Conservation (phyloP, 2,888 invertebrate species). For the Ophion costatus region DNA sequence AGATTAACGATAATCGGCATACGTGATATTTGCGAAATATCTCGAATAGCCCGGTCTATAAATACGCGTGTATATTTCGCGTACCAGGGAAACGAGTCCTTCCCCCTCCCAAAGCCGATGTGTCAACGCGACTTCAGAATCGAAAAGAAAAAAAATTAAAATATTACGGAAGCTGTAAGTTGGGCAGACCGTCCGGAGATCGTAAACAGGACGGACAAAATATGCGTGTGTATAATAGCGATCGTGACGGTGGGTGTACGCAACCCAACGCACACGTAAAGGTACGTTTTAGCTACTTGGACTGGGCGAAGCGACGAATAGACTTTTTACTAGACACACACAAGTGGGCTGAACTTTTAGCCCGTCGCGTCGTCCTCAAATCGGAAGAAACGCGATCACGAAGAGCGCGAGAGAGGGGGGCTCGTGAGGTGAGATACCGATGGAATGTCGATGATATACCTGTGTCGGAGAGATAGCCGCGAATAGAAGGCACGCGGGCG, state of each 20-base stretch:
- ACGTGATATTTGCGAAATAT: conserved; percentile 13
- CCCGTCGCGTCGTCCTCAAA: conserved; percentile 33
- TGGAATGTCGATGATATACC: conserved; percentile 56
- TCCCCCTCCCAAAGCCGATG: neutral
- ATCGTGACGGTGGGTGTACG: conserved; percentile 31
- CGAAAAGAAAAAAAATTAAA: neutral
- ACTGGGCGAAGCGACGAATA: conserved; percentile 12
- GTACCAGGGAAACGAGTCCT: neutral
- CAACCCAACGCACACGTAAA: conserved; percentile 6
- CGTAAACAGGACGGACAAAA: neutral
- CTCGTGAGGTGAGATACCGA: conserved; percentile 52
- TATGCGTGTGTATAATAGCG: conserved; percentile 3
- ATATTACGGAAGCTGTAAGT: neutral
- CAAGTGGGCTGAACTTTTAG: conserved; percentile 48
- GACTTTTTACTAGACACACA: neutral
- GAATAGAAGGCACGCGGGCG: neutral
- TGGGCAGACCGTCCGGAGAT: conserved; percentile 10
- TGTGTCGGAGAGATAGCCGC: neutral
- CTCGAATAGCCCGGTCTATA: neutral
- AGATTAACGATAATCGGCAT: neutral
- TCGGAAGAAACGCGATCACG: conserved; percentile 31
- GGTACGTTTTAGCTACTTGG: neutral
- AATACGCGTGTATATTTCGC: conserved; percentile 3
- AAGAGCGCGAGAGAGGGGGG: conserved; percentile 20
- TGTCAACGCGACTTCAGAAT: neutral